Evolutionary conservation across 2,888 invertebrate genomes (phyloP), one percentile per base, ranked within the genome.

Genomic region (Darwinula stevensoni): DNA sequence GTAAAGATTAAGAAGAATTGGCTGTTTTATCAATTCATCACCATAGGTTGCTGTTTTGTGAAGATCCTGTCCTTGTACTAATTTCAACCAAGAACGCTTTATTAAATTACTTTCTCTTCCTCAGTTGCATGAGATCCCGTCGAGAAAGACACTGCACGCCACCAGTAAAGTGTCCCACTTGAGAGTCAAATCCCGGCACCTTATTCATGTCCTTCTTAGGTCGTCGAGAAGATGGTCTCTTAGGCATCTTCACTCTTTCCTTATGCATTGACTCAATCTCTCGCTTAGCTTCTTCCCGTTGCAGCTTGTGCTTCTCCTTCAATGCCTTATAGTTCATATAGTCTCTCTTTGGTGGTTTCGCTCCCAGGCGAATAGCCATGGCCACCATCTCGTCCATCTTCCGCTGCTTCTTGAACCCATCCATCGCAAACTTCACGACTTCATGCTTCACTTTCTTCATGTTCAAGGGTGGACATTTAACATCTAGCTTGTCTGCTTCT

Each of bases 361-460:
- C 80, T 31, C 82, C 82, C 45, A 84, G 59, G 48, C 68, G 70
- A 17, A 82, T 61, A 1, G 74, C 67, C 12, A 72, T 51, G 3
- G 67, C 65, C 28, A 70, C 61, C 56, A 72, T 70, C n/a, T 74
- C 74, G 47, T 71, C 64, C 41, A 66, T 61, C 43, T 73, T 70
- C 44, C 69, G 65, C 6, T 58, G 54, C 3, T 63, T 55, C 34
- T 65, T 59, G 34, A 76, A 65, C 32, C 74, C 75, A 16, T 64
- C 63, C 53, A 74, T 69, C 17, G 75, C 78, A 49, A 80, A 74
- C 45, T 71, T 75, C 4, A 74, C 62, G 3, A 84, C 62, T 47
- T 84, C 82, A 49, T 69, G 67, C 32, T 73, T 61, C 2, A 71
- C 67, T 43, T 58, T 63, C 41, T 72, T 73, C 42, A 82, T 62